Evolutionary conservation across 2,113 vertebrate genomes (phyloP).

Genomic region (Myotis yumanensis): DNA sequence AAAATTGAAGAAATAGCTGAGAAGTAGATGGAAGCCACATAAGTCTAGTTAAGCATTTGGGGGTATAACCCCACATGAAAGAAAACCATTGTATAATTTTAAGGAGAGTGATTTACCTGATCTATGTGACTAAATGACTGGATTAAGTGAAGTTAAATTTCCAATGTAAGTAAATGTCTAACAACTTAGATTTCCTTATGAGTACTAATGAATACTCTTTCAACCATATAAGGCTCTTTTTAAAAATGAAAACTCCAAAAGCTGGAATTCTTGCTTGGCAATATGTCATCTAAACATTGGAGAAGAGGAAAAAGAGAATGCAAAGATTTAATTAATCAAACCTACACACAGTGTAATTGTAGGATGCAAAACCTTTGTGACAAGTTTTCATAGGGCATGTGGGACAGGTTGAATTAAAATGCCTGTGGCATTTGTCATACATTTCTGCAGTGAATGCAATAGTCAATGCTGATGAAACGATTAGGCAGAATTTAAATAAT

Average conservation of each 20-base stretch:
- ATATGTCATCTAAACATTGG: not conserved
- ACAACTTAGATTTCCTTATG: not conserved
- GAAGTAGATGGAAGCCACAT: fast-evolving
- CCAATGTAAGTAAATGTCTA: not conserved
- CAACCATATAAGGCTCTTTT: not conserved
- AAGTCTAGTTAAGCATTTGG: not conserved
- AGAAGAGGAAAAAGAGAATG: not conserved
- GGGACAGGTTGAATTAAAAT: not conserved
- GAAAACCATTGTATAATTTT: not conserved
- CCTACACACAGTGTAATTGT: not conserved
- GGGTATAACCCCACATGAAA: not conserved
- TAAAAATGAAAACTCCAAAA: conserved; percentile 14
- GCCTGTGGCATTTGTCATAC: not conserved
- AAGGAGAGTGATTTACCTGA: not conserved
- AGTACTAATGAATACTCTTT: not conserved
- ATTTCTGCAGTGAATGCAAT: not conserved
- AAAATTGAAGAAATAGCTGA: not conserved
- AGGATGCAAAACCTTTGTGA: not conserved
- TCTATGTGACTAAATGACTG: not conserved
- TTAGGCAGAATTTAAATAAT: not conserved
- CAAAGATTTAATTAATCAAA: not conserved
- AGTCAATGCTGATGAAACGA: not conserved
- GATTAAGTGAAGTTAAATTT: not conserved
- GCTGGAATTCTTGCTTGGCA: not conserved
- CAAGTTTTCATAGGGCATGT: not conserved